phyloP scores from a whole-genome alignment of 2,113 vertebrate genomes.

The Stigmatopora nigra region DNA sequence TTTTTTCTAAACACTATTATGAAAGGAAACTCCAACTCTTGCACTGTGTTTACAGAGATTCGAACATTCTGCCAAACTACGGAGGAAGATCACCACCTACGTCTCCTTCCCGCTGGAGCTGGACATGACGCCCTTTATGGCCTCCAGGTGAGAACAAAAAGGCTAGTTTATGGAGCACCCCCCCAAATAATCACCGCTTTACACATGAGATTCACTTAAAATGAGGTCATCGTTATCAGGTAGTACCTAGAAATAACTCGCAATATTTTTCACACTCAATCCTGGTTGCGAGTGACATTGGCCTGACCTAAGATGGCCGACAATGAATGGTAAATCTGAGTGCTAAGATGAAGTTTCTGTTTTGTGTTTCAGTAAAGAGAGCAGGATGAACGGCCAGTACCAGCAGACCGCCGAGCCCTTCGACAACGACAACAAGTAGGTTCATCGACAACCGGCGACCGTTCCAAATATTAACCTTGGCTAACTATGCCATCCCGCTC shows the following conservation, averaged over 20 bases:
- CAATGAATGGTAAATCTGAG: not conserved
- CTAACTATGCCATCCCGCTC: not conserved
- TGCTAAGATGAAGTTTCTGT: not conserved
- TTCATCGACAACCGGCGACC: not conserved
- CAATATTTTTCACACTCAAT: no score
- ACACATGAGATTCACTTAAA: not conserved
- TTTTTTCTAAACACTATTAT: not conserved
- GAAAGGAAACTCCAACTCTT: not conserved
- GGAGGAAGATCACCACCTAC: slow-evolving; percentile 95
- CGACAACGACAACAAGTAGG: slow-evolving; percentile 98
- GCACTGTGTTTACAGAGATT: slow-evolving; percentile 48
- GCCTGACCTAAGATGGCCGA: no score
- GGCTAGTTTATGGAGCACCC: not conserved
- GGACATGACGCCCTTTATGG: slow-evolving; percentile 99
- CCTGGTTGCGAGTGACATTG: no score
- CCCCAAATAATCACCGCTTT: no score
- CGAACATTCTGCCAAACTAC: slow-evolving; percentile 94
- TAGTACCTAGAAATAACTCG: no score
- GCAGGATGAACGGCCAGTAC: slow-evolving; percentile 97
- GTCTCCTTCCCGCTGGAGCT: slow-evolving; percentile 95
- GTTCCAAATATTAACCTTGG: not conserved
- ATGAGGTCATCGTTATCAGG: no score
- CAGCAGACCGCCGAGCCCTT: slow-evolving; percentile 87
- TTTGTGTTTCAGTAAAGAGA: slow-evolving; percentile 84
- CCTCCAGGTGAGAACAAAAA: slow-evolving; percentile 80